Evolutionary conservation across 2,888 invertebrate genomes (phyloP).

Genomic region (Leucophora obtusa): DNA sequence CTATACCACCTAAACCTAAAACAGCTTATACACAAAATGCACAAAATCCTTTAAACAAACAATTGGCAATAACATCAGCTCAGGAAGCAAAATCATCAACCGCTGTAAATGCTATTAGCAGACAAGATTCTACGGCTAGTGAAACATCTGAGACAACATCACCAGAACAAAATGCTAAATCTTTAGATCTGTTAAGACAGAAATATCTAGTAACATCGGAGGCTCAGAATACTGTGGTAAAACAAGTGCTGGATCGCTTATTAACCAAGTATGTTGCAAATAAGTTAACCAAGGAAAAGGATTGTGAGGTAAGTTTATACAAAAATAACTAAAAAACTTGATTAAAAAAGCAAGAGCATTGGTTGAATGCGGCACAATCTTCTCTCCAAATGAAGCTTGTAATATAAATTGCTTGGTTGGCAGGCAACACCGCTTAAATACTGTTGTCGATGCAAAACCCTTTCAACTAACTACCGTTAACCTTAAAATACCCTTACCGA

Average conservation of each 20-base stretch:
- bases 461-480: no score
- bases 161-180: constrained; percentile 69
- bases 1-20: constrained; percentile 57
- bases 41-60: constrained; percentile 77
- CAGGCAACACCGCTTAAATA: no score
- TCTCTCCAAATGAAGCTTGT: no score
- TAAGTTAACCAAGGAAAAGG: constrained; percentile 85
- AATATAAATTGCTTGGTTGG: no score
- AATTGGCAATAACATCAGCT: constrained; percentile 71
- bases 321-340: no score
- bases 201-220: constrained; percentile 68
- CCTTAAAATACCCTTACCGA: no score
- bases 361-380: no score
- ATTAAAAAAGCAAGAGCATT: no score
- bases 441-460: no score
- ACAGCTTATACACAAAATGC: constrained; percentile 77
- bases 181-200: constrained; percentile 57
- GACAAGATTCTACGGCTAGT: constrained; percentile 72
- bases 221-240: constrained; percentile 82
- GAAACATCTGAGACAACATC: constrained; percentile 70
- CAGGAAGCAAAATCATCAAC: constrained; percentile 49
- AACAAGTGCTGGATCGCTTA: constrained; percentile 83
- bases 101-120: constrained; percentile 63
- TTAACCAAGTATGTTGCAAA: constrained; percentile 93
- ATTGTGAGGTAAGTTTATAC: constrained; percentile 83